These are phyloP conservation scores for Rhinoderma darwinii DNA, from an alignment of 2,113 vertebrate species.

Conservation along the genomic window DNA sequence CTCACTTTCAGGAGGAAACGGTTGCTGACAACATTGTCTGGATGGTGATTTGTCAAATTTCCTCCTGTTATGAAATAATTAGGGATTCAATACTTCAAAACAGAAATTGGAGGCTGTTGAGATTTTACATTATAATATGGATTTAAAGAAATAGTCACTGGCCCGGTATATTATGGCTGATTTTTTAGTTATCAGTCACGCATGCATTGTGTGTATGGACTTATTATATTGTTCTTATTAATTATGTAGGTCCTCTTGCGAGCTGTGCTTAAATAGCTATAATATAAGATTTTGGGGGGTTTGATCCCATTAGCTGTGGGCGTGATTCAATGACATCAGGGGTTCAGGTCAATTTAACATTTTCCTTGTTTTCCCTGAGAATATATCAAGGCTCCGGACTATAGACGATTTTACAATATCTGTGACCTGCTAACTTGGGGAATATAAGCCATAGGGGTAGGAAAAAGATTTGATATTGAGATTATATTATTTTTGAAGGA, in stretches of 20 bases:
- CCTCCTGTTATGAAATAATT: conserved; percentile 20
- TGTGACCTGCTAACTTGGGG: neutral
- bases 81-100: neutral
- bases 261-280: too few species aligned
- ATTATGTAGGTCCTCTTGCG: too few species aligned
- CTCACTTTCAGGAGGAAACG: conserved; percentile 36
- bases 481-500: too few species aligned
- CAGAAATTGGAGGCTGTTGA: neutral
- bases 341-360: neutral
- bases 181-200: too few species aligned
- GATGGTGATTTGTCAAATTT: conserved; percentile 39
- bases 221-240: neutral
- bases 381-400: neutral
- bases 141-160: too few species aligned
- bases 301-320: neutral
- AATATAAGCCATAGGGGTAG: neutral
- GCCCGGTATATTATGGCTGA: too few species aligned
- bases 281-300: fast-evolving
- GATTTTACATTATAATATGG: neutral
- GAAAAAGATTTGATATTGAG: too few species aligned
- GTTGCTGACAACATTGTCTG: conserved; percentile 32
- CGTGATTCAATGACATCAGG: neutral
- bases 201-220: too few species aligned
- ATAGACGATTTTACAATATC: neutral
- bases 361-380: neutral